A percentile compares a stretch with the other conserved stretches of the same genome.
Evolutionary conservation across 2,797 vertebrate species (phyloP).

Genomic region (Morus bassanus): DNA sequence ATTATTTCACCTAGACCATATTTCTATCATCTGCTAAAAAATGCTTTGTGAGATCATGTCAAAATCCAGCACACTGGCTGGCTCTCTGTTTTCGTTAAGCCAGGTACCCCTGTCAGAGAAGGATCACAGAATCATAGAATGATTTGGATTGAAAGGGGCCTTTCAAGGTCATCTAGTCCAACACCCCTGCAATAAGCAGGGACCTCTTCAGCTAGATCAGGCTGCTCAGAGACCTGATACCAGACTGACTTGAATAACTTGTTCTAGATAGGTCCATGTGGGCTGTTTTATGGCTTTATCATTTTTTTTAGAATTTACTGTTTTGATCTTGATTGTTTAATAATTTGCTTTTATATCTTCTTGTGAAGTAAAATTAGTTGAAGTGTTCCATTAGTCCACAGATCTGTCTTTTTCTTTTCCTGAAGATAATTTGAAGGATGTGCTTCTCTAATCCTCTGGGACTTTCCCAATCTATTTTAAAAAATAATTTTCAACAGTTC

Average conservation of each 20-base stretch:
- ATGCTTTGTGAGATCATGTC: neutral
- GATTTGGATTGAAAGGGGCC: neutral
- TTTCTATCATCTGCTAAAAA: neutral
- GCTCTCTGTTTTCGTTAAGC: neutral
- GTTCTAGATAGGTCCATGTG: neutral
- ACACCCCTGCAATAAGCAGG: neutral
- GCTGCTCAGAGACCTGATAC: neutral
- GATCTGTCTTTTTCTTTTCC: neutral
- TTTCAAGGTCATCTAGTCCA: neutral
- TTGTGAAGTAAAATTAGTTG: neutral
- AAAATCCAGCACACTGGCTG: neutral
- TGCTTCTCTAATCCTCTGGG: neutral
- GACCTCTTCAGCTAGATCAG: neutral
- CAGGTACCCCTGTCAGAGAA: neutral
- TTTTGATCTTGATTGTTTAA: neutral
- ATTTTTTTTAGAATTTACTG: neutral
- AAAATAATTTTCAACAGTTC: neutral
- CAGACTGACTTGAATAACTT: neutral
- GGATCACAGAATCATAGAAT: neutral
- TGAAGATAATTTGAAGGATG: neutral
- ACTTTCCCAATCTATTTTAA: neutral
- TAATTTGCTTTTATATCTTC: neutral
- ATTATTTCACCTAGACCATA: neutral
- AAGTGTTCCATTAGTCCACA: neutral
- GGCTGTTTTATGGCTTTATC: neutral